Base-by-base conservation (phyloP, 2,797 vertebrate species). In the Pantherophis vulpinus region DNA sequence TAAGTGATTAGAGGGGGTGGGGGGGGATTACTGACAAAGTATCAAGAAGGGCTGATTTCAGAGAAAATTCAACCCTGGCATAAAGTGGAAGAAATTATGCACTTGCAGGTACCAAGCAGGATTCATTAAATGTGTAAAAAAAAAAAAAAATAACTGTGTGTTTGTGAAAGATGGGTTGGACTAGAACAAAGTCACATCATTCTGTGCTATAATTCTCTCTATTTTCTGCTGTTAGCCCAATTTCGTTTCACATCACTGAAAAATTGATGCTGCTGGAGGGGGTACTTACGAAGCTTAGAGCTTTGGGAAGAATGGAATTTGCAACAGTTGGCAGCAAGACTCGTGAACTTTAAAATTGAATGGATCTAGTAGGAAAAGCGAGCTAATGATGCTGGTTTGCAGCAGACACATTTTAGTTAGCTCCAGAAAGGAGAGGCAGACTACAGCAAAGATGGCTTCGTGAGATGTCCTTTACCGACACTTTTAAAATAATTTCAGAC, bases 241-340 rank as follows among this genome's bases (percentile, higher is more conserved):
- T 97, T 95, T 93, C 37, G 47, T 90, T 42, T 90, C 90, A 91
- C 42, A 60, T 87, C 23, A 32, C 93, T 96, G 95, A 95, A 95
- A 94, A 96, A 96, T 95, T 92, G 79, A 93, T 92, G 70, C 37
- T 3, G 94, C 96, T 93, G 0, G 95, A 97, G 95, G 95, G 93
- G 94, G 91, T 96, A 90, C 91, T 97, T 96, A 96, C 91, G 93
- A 95, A 96, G 92, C 93, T 96, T 66, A 88, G 74, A 92, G 79
- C 96, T 56, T 88, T 1, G 1, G 90, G 86, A 56, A 89, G 87
- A 86, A 56, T 86, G 87, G 74, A 89, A 94, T 89, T 91, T 18
- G 70, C 55, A 88, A 59, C 90, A 94, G 87, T 87, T 79, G 90
- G 87, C 74, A 70, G 89, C 1, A 51, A 93, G 86, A 93, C 95